Evolutionary conservation across 2,113 vertebrate species (phyloP).

Genomic region (Hassar affinis): DNA sequence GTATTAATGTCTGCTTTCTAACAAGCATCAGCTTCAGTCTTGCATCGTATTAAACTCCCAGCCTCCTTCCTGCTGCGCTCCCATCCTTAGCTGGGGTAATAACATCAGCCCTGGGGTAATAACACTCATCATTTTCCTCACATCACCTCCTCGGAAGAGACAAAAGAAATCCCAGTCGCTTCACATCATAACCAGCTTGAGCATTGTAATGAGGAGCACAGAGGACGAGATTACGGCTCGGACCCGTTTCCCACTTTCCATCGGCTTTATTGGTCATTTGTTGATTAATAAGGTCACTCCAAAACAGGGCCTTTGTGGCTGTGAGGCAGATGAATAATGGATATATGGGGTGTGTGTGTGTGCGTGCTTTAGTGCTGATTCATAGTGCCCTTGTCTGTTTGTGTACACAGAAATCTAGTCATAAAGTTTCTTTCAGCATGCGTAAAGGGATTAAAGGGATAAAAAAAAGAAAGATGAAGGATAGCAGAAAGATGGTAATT

Average conservation of each 20-base stretch:
- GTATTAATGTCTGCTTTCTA: slow-evolving; percentile 34
- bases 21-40: slow-evolving; percentile 16
- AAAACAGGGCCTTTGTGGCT: slow-evolving; percentile 46
- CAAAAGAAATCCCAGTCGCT: background rate
- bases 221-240: slow-evolving; percentile 27
- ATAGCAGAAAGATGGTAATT: slow-evolving; percentile 12
- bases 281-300: slow-evolving; percentile 46
- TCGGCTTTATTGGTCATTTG: slow-evolving; percentile 41
- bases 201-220: slow-evolving; percentile 15
- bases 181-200: background rate
- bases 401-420: slow-evolving; percentile 23
- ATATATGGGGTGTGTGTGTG: slow-evolving; percentile 27
- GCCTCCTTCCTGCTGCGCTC: slow-evolving; percentile 2
- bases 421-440: slow-evolving; percentile 32
- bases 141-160: slow-evolving; percentile 50
- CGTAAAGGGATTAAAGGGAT: slow-evolving; percentile 24
- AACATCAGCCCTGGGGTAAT: slow-evolving; percentile 1
- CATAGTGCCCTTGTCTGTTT: slow-evolving; percentile 26
- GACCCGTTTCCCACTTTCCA: slow-evolving; percentile 42
- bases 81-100: slow-evolving; percentile 16
- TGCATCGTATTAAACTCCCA: slow-evolving; percentile 28
- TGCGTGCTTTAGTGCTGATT: slow-evolving; percentile 44
- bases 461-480: slow-evolving; percentile 28
- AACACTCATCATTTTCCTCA: slow-evolving; percentile 28
- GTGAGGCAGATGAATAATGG: slow-evolving; percentile 52